phyloP scores from a whole-genome alignment of 64 coral and sea anemone species.

The Pachyseris speciosa region DNA sequence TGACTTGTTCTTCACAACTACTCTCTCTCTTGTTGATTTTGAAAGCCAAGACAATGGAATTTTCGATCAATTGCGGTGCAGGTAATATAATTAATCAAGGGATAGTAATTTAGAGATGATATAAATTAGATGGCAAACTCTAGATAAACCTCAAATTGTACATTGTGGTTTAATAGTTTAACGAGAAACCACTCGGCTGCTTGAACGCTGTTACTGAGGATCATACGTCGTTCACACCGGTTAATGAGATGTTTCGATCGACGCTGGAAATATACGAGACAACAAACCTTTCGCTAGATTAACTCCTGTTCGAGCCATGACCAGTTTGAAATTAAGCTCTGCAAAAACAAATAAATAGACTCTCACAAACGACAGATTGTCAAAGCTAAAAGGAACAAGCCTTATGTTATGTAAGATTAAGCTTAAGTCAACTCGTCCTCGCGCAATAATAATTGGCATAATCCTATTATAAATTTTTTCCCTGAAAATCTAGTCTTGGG shows the following conservation, averaged over 20 bases:
- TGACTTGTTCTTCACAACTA: not conserved
- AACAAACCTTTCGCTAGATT: conserved; percentile 78
- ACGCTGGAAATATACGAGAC: not conserved
- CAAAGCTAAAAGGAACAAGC: not conserved
- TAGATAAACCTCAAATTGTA: not conserved
- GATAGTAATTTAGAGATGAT: not conserved
- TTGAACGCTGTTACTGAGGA: no score
- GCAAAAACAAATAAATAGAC: conserved; percentile 18
- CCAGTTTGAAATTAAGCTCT: conserved; percentile 94
- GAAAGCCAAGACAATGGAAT: not conserved
- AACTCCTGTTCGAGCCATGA: conserved; percentile 85
- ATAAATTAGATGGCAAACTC: not conserved
- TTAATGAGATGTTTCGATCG: no score
- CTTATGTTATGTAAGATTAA: not conserved
- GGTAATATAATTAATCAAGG: not conserved
- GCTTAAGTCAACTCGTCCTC: not conserved
- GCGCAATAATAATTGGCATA: not conserved
- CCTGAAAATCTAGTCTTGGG: not conserved
- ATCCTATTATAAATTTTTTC: conserved; percentile 5
- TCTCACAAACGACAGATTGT: not conserved
- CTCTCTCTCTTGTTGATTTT: not conserved
- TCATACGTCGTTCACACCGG: not conserved
- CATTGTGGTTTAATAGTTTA: not conserved
- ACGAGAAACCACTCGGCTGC: no score
- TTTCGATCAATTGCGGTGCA: not conserved